phyloP scores from a whole-genome alignment of 2,113 vertebrate genomes.

The Oreochromis aureus region DNA sequence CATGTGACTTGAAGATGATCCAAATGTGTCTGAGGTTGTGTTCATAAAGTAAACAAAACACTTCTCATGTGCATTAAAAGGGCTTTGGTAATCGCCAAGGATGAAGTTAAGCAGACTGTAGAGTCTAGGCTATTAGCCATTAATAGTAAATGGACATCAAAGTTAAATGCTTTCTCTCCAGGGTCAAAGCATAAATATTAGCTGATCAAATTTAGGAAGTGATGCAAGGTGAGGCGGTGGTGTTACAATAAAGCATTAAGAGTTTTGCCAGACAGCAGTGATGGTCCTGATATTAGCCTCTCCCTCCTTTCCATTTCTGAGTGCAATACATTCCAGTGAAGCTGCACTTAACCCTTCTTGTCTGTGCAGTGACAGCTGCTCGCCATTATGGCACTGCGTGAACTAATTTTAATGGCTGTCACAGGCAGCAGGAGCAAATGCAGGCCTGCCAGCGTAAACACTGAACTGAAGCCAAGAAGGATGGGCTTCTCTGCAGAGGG shows the following conservation, averaged over 20 bases:
- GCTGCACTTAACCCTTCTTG: slow-evolving; percentile 56
- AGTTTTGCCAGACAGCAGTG: slow-evolving; percentile 14
- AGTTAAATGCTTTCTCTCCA: neutral
- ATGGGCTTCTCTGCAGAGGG: slow-evolving; percentile 31
- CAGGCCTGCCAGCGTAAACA: slow-evolving; percentile 59
- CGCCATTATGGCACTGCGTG: slow-evolving; percentile 54
- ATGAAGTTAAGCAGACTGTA: neutral
- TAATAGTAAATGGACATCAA: neutral
- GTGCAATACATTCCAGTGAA: slow-evolving; percentile 50
- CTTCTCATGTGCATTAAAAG: neutral
- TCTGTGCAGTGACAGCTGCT: slow-evolving; percentile 66
- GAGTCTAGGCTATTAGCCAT: neutral
- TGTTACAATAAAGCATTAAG: neutral
- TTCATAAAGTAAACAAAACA: neutral
- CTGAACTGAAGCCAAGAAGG: slow-evolving; percentile 37
- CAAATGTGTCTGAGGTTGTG: slow-evolving; percentile 13
- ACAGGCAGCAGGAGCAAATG: slow-evolving; percentile 51
- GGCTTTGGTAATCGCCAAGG: neutral
- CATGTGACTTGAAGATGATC: slow-evolving; percentile 10
- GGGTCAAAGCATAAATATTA: neutral
- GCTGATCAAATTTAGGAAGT: neutral
- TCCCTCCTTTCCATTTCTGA: neutral
- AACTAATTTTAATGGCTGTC: slow-evolving; percentile 68
- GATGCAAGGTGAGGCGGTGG: neutral
- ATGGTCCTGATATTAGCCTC: neutral